Evolutionary conservation across 1,140 invertebrate species (phyloP).

Genomic region (Ceratosolen fusciceps): DNA sequence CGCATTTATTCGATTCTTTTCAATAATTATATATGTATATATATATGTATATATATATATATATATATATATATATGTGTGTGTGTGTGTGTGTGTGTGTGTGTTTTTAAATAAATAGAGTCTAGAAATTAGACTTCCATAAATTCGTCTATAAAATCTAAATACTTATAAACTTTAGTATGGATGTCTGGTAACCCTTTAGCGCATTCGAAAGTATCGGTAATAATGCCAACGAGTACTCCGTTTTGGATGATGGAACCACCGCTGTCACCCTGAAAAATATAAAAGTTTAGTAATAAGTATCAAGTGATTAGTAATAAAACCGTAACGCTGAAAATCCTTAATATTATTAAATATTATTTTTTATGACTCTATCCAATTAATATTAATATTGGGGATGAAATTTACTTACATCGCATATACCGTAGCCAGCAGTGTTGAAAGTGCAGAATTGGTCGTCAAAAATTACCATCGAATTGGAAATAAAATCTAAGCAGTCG

Average conservation of each 20-base stretch:
- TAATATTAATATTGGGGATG: too few relatives aligned
- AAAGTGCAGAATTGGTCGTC: neutral
- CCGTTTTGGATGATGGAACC: neutral
- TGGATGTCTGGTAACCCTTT: neutral
- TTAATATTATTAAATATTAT: too few relatives aligned
- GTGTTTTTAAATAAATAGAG: too few relatives aligned
- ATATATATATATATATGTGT: too few relatives aligned
- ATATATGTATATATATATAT: too few relatives aligned
- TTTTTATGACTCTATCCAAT: too few relatives aligned
- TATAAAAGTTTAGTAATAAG: neutral
- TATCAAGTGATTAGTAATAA: neutral
- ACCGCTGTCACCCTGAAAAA: neutral
- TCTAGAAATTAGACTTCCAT: neutral
- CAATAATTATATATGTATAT: too few relatives aligned
- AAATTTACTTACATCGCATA: neutral
- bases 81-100: too few relatives aligned
- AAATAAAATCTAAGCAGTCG: neutral
- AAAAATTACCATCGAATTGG: neutral
- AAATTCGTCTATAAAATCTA: neutral
- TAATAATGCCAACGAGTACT: neutral
- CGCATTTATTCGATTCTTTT: too few relatives aligned
- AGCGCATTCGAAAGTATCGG: neutral
- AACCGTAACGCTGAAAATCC: neutral
- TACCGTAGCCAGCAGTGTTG: neutral
- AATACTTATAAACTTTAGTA: neutral